phyloP scores from a whole-genome alignment of 2,888 invertebrate genomes.

The Cerastis leucographa region DNA sequence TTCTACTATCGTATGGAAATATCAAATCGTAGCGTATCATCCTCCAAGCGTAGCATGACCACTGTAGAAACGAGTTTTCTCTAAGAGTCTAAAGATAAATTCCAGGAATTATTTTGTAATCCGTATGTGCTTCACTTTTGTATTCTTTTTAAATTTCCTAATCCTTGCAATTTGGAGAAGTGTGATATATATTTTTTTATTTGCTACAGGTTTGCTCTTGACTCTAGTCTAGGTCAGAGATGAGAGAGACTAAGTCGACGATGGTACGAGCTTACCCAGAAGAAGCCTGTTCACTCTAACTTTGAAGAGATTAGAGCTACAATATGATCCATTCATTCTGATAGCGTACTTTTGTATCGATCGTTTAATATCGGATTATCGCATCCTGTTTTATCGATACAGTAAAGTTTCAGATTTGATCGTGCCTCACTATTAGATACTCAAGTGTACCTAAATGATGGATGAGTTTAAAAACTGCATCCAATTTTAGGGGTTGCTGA shows the following conservation, averaged over 20 bases:
- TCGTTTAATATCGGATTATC: not conserved
- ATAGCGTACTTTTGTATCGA: not conserved
- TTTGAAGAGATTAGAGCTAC: too few species aligned
- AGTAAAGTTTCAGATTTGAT: not conserved
- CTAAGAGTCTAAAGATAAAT: not conserved
- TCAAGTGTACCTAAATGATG: constrained; percentile 18
- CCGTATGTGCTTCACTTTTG: not conserved
- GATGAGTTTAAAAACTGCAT: constrained; percentile 25
- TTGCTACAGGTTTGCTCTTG: too few species aligned
- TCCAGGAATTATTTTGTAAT: not conserved
- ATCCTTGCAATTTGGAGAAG: not conserved
- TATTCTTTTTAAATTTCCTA: not conserved
- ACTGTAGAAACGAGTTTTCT: too few species aligned
- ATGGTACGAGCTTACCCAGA: too few species aligned
- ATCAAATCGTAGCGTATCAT: not conserved
- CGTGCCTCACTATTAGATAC: not conserved
- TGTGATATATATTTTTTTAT: too few species aligned
- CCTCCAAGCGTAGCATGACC: too few species aligned
- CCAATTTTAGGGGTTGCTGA: constrained; percentile 21
- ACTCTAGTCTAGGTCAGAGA: too few species aligned
- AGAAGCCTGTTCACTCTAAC: too few species aligned
- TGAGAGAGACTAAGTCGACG: too few species aligned
- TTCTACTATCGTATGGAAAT: not conserved
- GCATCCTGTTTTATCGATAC: not conserved
- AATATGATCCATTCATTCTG: not conserved